Evolutionary conservation across 1,140 invertebrate species (phyloP).

Genomic region (Dreissena polymorpha): DNA sequence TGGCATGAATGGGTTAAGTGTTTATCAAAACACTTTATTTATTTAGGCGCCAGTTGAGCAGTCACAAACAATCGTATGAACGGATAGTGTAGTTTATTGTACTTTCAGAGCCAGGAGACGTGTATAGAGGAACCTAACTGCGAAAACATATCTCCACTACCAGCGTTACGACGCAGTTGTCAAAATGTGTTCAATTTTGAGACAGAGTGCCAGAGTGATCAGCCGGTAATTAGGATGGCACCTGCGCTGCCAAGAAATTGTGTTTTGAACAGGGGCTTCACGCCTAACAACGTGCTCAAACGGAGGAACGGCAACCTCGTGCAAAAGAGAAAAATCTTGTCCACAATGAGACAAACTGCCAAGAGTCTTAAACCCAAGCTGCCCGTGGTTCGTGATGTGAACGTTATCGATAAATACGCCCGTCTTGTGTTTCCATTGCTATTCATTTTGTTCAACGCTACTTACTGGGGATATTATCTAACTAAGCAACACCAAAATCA

Average conservation of each 20-base stretch:
- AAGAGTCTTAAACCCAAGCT: slow-evolving; percentile 81
- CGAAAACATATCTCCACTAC: slow-evolving; percentile 45
- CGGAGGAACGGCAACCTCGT: slow-evolving; percentile 58
- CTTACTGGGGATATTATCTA: slow-evolving; percentile 96
- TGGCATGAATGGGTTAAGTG: too few species aligned
- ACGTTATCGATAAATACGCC: slow-evolving; percentile 98
- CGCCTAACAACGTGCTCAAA: slow-evolving; percentile 64
- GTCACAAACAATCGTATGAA: too few species aligned
- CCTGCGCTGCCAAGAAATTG: slow-evolving; percentile 63
- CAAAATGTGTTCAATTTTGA: slow-evolving; percentile 51
- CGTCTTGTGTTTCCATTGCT: slow-evolving; percentile 95
- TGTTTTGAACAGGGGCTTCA: slow-evolving; percentile 60
- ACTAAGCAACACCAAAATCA: slow-evolving; percentile 53
- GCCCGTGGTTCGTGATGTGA: slow-evolving; percentile 97
- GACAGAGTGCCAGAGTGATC: slow-evolving; percentile 43
- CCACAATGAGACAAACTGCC: slow-evolving; percentile 73
- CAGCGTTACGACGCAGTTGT: slow-evolving; percentile 46
- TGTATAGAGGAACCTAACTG: slow-evolving; percentile 50
- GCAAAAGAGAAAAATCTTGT: slow-evolving; percentile 70
- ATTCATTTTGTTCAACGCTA: slow-evolving; percentile 95
- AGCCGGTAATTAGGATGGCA: slow-evolving; percentile 72
- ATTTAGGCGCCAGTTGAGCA: too few species aligned
- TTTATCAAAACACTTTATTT: too few species aligned
- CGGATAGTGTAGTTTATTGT: too few species aligned
- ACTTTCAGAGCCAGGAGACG: slow-evolving; percentile 1